Evolutionary conservation across 2,888 invertebrate genomes (phyloP), one percentile per base, ranked within the genome.

Genomic region (Autographa gamma): DNA sequence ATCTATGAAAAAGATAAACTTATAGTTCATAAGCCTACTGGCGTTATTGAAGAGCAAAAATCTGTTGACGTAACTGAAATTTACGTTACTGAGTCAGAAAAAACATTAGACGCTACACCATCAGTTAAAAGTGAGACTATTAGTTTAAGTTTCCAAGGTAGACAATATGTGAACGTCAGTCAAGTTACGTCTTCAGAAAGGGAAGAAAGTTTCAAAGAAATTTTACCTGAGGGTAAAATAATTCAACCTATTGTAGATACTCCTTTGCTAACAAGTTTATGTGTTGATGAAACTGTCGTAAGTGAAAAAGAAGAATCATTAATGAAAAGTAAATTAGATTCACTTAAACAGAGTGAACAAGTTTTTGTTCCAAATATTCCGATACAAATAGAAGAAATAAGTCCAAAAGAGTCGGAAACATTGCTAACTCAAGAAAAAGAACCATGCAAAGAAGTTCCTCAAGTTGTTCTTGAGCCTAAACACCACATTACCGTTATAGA

Each of bases 101-200:
- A 72, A 3, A 60, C 77, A 1, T 79, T 92, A 13, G 77, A 85
- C 11, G 64, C 82, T 13, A 58, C 58, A 16, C 63, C 83, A n/a
- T 48, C 59, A 9, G 16, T 72, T 31, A 31, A 88, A 79, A 67
- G 80, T 38, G 91, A 93, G 76, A 85, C 63, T 63, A 90, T 86
- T 18, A 84, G 82, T 69, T 70, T 85, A 66, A 90, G 90, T 71
- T 87, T 93, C 76, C 93, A 95, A 84, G 89, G 92, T 66, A 93
- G 91, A 73, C 92, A 89, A 68, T 92, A 95, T 66, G 89, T 96
- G 18, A 88, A 93, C 48, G 87, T 96, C 8, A 86, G 84, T 56
- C 86, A 90, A 84, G 74, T 86, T 13, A 91, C 93, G 31, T 74
- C 91, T 0, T 92, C 93, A 31, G 97, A 97, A 73, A 91, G 87